Conservation (phyloP, 2,797 vertebrate genomes). For the Natrix natrix region DNA sequence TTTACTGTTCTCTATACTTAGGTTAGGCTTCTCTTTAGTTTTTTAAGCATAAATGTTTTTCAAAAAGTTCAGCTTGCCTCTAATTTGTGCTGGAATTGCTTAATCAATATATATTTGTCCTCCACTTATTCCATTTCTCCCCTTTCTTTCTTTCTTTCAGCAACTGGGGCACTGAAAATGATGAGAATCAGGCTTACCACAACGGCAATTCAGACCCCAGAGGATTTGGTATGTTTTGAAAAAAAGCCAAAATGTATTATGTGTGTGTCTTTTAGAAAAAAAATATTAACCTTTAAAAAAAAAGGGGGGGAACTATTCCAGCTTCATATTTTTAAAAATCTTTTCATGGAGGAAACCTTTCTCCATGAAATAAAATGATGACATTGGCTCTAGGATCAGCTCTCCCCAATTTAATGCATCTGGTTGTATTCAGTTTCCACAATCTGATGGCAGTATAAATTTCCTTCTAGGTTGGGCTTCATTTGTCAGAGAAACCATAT, state of each 20-base stretch:
- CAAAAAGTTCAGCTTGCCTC: not conserved
- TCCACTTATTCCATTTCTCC: constrained; percentile 36
- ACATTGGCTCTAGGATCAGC: not conserved
- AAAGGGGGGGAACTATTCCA: not conserved
- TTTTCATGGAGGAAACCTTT: not conserved
- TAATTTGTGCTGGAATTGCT: not conserved
- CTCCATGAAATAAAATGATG: not conserved
- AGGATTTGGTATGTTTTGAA: constrained; percentile 84
- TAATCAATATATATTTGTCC: not conserved
- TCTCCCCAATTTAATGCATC: not conserved
- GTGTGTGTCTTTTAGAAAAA: not conserved
- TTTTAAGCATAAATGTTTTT: not conserved
- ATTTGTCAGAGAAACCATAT: not conserved
- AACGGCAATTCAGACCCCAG: constrained; percentile 95
- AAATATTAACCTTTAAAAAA: not conserved
- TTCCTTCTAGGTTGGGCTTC: not conserved
- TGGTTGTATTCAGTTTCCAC: not conserved
- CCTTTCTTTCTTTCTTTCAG: constrained; percentile 67
- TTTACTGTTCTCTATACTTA: not conserved
- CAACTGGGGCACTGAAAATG: constrained; percentile 95
- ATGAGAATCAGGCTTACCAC: constrained; percentile 87
- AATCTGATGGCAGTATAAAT: not conserved
- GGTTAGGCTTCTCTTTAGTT: not conserved
- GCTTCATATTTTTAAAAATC: not conserved
- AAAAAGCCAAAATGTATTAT: constrained; percentile 8